Evolutionary conservation across 2,113 vertebrate genomes (phyloP).

Genomic region (Archocentrus centrarchus): DNA sequence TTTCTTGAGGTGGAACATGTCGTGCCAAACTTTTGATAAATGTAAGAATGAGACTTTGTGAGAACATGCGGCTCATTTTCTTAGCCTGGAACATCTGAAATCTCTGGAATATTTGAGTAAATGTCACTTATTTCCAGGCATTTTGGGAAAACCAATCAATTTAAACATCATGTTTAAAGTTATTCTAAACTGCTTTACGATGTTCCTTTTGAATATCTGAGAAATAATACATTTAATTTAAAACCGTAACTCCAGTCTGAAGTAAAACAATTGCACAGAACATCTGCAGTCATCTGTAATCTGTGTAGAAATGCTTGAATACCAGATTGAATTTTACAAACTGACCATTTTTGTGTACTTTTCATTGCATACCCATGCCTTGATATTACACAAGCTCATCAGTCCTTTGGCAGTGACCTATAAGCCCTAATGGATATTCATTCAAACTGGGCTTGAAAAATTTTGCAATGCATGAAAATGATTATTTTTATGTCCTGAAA

Average conservation of each 20-base stretch:
- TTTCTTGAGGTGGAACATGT: neutral
- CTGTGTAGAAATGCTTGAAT: neutral
- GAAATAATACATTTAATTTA: too few species aligned
- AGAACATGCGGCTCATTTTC: neutral
- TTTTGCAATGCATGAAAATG: neutral
- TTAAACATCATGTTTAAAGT: neutral
- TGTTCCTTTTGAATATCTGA: neutral
- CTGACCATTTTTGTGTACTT: neutral
- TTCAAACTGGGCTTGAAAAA: neutral
- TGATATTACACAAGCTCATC: neutral
- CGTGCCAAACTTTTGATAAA: neutral
- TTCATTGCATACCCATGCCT: neutral
- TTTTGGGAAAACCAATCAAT: accelerated
- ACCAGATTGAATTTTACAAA: neutral
- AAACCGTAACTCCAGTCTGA: neutral
- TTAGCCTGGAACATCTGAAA: neutral
- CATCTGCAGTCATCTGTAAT: neutral
- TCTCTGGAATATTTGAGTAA: neutral
- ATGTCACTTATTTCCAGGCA: neutral
- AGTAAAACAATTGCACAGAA: neutral
- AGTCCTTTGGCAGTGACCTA: too few species aligned
- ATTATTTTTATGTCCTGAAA: neutral
- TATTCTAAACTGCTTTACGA: neutral
- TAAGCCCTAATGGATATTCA: neutral
- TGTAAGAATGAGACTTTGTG: neutral